phyloP scores from a whole-genome alignment of 2,113 vertebrate genomes.

The Herpailurus yagouaroundi region DNA sequence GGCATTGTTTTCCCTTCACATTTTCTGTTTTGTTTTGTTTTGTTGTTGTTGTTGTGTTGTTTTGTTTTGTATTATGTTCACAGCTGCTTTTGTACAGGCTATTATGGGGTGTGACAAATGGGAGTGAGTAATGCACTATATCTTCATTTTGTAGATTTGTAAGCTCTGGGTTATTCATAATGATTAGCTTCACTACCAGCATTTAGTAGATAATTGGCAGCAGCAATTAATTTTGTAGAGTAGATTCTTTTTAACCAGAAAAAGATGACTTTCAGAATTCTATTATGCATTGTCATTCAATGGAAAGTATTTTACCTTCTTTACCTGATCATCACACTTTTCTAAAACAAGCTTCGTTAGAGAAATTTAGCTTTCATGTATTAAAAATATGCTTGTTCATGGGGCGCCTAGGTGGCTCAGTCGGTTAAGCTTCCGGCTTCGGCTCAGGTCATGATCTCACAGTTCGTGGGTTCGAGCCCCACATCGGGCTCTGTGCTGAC shows the following conservation, averaged over 20 bases:
- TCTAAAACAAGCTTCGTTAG: neutral
- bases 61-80: neutral
- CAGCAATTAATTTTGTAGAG: neutral
- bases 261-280: constrained; percentile 27
- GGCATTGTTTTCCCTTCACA: too few relatives aligned
- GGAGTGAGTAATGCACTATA: neutral
- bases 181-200: neutral
- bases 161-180: neutral
- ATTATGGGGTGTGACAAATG: neutral
- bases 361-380: neutral
- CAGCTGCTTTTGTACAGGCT: neutral
- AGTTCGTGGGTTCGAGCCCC: too few relatives aligned
- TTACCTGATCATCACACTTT: neutral
- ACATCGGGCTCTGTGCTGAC: too few relatives aligned
- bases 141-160: neutral
- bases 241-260: neutral
- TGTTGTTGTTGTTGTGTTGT: too few relatives aligned
- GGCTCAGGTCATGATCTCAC: too few relatives aligned
- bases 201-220: neutral
- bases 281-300: neutral
- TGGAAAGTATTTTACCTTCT: neutral
- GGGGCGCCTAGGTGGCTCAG: too few relatives aligned
- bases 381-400: neutral
- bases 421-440: too few relatives aligned
- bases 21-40: neutral